Base-by-base conservation (phyloP, 2,888 invertebrate species). In the Apotomis turbidana region DNA sequence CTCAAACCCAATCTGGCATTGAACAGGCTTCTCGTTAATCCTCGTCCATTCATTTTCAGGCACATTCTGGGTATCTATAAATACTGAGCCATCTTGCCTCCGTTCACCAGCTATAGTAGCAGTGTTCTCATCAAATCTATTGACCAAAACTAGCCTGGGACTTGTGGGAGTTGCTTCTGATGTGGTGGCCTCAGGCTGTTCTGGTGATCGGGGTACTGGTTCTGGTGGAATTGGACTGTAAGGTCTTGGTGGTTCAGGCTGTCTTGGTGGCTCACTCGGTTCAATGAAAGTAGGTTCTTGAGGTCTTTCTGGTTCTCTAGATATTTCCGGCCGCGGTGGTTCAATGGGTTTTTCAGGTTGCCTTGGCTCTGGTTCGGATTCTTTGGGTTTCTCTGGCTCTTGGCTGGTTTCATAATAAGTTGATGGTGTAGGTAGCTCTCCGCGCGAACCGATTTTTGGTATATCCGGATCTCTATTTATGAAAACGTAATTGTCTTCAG, bases 1-100 rank as follows among this genome's bases (percentile, higher is more conserved):
- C 74, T 94, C 91, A 76, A 94, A 95, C 0, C 95, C 95, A 73
- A 77, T 66, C 10, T 90, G 89, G 80, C 95, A 95, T 9, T 84
- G 81, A 0, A 76, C 79, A 0, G 87, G 87, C 66, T 78, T 86
- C 36, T 76, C 77, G 51, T 83, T 79, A 4, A 87, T 79, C 44
- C 81, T 84, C 0, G 87, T 88, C 90, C 90, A 90, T 66, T 84
- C 80, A 70, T 89, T 88, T 61, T 86, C 85, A 0, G 87, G 87
- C n/a, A 88, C 72, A 54, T 82, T 77, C n/a, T 83, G 78, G 0
- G 87, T 87, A 70, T 90, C 81, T 0, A 90, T 76, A 5, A 84
- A 74, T 0, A 88, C 80, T 0, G 90, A 83, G 0, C 85, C 88
- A 76, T 90, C 88, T 2, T 80, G 73, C 27, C 78, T 79, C 63